phyloP scores from a whole-genome alignment of 2,797 vertebrate genomes.

The Enteromius afrohamiltoni region DNA sequence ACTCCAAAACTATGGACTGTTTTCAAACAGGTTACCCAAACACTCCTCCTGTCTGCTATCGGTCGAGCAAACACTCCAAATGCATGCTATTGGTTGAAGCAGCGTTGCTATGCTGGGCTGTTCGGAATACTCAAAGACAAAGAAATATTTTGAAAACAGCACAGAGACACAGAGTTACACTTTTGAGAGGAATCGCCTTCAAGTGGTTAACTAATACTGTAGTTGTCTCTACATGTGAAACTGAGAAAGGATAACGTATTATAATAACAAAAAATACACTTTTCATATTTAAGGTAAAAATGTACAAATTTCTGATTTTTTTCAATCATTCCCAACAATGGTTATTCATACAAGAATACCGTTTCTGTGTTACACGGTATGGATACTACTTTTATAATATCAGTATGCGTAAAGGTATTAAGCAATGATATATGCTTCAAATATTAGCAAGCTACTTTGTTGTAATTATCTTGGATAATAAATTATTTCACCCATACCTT shows the following conservation, averaged over 20 bases:
- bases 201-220: too few relatives aligned
- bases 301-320: not conserved
- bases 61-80: not conserved
- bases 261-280: not conserved
- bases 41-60: not conserved
- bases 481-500: not conserved
- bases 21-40: constrained; percentile 8
- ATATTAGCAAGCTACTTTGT: not conserved
- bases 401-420: not conserved
- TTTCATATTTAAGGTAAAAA: not conserved
- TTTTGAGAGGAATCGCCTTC: not conserved
- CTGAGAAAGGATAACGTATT: not conserved
- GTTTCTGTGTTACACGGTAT: not conserved
- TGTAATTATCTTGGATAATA: not conserved
- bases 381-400: not conserved
- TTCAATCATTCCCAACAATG: not conserved
- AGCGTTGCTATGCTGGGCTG: not conserved
- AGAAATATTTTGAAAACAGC: not conserved
- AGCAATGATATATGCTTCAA: not conserved
- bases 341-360: not conserved
- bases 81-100: not conserved
- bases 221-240: not conserved
- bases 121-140: not conserved
- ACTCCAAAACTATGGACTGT: not conserved
- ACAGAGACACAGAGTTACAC: not conserved